These are phyloP conservation scores for Scopus umbretta DNA, from an alignment of 2,113 vertebrate species.

Conservation along the genomic window DNA sequence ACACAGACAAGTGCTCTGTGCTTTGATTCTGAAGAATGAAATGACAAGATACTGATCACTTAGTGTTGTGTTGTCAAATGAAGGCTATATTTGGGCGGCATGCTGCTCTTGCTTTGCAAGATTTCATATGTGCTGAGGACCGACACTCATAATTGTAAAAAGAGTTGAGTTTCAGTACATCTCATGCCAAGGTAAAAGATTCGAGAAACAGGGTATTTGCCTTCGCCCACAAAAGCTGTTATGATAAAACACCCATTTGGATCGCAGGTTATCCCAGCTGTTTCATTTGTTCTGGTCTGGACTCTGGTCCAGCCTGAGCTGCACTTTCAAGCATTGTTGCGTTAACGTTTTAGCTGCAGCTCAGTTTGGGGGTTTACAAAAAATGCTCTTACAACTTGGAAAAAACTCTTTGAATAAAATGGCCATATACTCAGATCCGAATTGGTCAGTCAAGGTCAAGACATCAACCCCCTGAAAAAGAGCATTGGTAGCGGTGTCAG, in stretches of 20 bases:
- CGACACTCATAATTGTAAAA: neutral
- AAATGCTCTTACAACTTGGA: neutral
- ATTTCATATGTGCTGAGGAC: neutral
- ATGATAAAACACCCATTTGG: rapidly evolving
- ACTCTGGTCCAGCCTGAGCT: neutral
- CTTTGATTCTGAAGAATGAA: neutral
- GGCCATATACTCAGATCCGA: neutral
- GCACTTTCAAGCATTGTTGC: neutral
- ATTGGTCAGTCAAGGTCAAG: rapidly evolving
- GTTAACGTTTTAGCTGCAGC: neutral
- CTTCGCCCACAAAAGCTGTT: neutral
- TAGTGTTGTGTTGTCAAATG: conserved; percentile 7
- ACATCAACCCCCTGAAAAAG: rapidly evolving
- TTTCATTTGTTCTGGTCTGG: neutral
- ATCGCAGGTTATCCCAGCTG: neutral
- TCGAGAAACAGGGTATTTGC: neutral
- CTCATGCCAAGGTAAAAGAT: neutral
- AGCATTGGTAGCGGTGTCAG: rapidly evolving
- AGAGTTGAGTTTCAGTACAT: neutral
- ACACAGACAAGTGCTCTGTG: neutral
- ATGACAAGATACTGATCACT: neutral
- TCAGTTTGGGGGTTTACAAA: neutral
- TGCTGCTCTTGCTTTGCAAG: neutral
- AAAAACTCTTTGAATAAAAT: neutral
- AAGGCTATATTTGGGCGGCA: neutral